Evolutionary conservation across 2,113 vertebrate species (phyloP), one percentile per base, ranked within the genome.

Genomic region (Cyanocitta stelleri): DNA sequence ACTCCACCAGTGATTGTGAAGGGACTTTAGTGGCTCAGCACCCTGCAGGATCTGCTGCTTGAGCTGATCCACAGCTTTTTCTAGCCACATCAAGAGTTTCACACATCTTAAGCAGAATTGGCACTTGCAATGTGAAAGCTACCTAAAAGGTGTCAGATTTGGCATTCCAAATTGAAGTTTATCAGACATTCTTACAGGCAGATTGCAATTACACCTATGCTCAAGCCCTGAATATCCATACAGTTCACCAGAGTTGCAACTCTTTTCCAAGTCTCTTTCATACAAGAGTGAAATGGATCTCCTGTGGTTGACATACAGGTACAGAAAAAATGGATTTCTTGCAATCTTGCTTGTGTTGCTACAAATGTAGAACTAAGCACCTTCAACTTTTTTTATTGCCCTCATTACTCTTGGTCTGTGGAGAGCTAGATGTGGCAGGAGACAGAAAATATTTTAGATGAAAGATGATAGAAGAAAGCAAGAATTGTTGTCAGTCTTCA

Each of bases 61-160:
- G 75, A 90, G 79, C 85, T 78, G 56, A 74, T 88, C 75, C 23
- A 29, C 67, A 87, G 72, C 43, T 93, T 93, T 85, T 94, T 88
- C 68, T 71, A 91, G 90, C 82, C 72, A 58, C 63, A 74, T 43
- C 63, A 78, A 93, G 64, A 52, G 33, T 93, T 95, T 96, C 92
- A 92, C 82, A 93, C 87, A 24, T 93, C 55, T 95, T 80, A 63
- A 74, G 68, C 55, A 49, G 82, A 90, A 68, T 10, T 88, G 52
- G 48, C 30, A 4, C 66, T 90, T 91, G 71, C 39, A 62, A 75
- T 80, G 68, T 92, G 85, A 96, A 88, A 92, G 29, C 68, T 84
- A 90, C 79, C 85, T 93, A 74, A 90, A 54, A 94, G 61, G 64
- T 94, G 90, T 93, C 83, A 95, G 48, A 77, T 93, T 71, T 95